Conservation (phyloP, 2,797 vertebrate genomes). For the Momotus momota region DNA sequence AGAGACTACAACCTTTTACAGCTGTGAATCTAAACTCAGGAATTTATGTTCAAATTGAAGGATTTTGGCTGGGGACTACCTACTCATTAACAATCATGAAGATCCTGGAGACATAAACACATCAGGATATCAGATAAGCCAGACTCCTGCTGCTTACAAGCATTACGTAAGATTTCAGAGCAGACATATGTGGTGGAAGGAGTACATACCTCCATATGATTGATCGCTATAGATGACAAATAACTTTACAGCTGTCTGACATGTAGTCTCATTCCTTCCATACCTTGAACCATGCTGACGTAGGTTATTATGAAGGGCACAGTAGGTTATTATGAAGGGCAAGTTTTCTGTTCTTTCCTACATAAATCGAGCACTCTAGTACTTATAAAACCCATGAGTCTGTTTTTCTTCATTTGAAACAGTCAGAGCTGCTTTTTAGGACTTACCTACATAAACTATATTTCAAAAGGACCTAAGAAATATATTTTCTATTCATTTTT, state of each 20-base stretch:
- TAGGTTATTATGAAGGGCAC: too few relatives aligned
- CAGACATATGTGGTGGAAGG: neutral
- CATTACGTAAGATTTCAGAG: neutral
- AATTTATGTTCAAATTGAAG: neutral
- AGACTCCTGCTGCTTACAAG: neutral
- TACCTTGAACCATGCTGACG: neutral
- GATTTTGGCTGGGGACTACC: neutral
- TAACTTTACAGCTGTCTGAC: neutral
- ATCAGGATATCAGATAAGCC: neutral
- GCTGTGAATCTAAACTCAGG: neutral
- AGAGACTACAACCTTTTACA: neutral
- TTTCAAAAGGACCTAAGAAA: neutral
- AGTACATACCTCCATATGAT: neutral
- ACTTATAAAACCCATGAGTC: too few relatives aligned
- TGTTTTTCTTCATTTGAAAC: too few relatives aligned
- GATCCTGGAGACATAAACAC: neutral
- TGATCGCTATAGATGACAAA: neutral
- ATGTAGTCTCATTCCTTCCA: neutral
- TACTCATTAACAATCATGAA: neutral
- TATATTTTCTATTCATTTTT: neutral
- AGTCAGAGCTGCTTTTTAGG: too few relatives aligned
- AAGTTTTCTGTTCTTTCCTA: neutral
- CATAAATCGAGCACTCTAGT: neutral
- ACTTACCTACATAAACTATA: neutral
- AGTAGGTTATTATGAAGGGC: neutral